Percentiles rank a stretch among this genome's conserved stretches.
Conservation (phyloP, 1,140 invertebrate species). For the Leguminivora glycinivorella region DNA sequence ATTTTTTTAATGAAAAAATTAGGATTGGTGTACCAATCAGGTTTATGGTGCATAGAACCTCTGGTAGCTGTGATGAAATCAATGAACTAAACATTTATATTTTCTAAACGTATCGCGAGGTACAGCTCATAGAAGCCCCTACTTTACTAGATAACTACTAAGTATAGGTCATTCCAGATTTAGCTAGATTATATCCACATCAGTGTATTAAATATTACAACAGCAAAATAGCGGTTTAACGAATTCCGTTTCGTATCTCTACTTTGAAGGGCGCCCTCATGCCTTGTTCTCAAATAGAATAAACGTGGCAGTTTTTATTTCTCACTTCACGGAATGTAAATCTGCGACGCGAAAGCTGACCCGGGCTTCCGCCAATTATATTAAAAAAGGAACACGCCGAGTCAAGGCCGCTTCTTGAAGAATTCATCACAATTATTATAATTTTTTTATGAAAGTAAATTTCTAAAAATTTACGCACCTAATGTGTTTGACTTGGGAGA, state of each 20-base stretch:
- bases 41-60: too few relatives aligned
- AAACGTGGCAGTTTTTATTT: conserved; percentile 15
- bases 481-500: neutral
- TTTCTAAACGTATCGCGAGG: too few relatives aligned
- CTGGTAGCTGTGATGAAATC: too few relatives aligned
- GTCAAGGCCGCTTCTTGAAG: neutral
- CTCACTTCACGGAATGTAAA: conserved; percentile 2
- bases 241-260: neutral
- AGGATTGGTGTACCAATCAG: too few relatives aligned
- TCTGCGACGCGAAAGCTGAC: conserved; percentile 6
- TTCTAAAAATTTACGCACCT: neutral
- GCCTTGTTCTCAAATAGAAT: conserved; percentile 6
- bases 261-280: neutral
- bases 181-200: neutral
- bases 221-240: neutral
- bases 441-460: too few relatives aligned
- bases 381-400: neutral
- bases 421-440: conserved; percentile 11
- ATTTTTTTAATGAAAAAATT: too few relatives aligned
- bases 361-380: conserved; percentile 15
- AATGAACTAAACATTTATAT: too few relatives aligned
- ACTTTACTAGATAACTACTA: too few relatives aligned
- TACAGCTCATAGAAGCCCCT: too few relatives aligned
- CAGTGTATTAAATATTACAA: neutral
- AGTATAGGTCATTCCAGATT: too few relatives aligned